Percentiles rank a stretch among this genome's conserved stretches.
These are phyloP conservation scores for Uropsilus gracilis DNA, from an alignment of 2,113 vertebrate species.

Conservation along the genomic window DNA sequence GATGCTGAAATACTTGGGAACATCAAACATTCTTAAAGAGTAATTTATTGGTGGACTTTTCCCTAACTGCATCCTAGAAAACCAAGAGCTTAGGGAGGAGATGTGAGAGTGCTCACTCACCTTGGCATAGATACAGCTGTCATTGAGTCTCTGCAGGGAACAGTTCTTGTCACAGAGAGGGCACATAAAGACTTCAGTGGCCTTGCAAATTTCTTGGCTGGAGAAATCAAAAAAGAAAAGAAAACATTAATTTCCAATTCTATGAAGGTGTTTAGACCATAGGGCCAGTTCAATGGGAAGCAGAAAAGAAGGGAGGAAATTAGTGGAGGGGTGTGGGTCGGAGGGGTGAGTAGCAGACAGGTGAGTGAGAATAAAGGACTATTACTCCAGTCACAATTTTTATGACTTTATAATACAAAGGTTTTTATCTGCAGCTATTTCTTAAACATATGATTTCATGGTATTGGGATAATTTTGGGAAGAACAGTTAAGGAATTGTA, in stretches of 20 bases:
- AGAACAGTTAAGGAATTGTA: neutral
- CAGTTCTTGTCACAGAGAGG: slow-evolving; percentile 97
- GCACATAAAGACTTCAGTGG: slow-evolving; percentile 96
- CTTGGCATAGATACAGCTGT: slow-evolving; percentile 98
- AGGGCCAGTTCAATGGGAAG: neutral
- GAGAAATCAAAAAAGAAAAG: slow-evolving; percentile 34
- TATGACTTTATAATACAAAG: neutral
- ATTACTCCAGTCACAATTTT: neutral
- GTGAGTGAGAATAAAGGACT: neutral
- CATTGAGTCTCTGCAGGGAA: slow-evolving; percentile 93
- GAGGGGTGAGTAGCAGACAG: neutral
- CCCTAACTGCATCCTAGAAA: neutral
- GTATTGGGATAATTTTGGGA: neutral
- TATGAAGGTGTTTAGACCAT: neutral
- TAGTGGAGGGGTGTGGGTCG: too few species aligned
- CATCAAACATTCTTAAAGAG: neutral
- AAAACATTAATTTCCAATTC: neutral
- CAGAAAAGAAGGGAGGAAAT: neutral
- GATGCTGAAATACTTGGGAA: neutral
- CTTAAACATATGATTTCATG: neutral
- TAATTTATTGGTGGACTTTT: neutral
- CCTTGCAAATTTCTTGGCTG: slow-evolving; percentile 98
- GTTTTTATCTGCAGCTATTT: neutral
- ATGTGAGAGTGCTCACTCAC: slow-evolving; percentile 79
- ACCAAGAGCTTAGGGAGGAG: neutral